Base-by-base conservation (phyloP, 2,888 invertebrate species). In the Dilophus febrilis region DNA sequence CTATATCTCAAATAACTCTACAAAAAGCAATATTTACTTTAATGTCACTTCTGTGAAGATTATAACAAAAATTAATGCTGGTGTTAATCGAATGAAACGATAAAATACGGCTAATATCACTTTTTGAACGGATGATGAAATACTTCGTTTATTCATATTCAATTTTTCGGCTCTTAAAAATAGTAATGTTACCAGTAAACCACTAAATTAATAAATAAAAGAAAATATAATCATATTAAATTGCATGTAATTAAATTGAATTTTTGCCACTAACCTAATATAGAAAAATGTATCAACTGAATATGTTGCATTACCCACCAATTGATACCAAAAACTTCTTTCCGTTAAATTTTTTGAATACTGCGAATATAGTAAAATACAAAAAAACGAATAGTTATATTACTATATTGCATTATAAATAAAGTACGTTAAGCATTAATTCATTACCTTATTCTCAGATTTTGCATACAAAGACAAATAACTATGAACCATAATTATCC, bases 281-380 rank as follows among this genome's bases (percentile, higher is more conserved):
- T 83, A 84, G 64, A 85, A 86, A 64, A 86, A 86, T 5, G 83
- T 82, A 53, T 86, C 86, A 33, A 86, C 86, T 36, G 85, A 83
- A 56, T 81, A 84, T 6, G 83, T 81, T 2, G 84, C 86, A 58
- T 86, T 86, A 42, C 83, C 80, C 42, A 86, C 76, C 2, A 83
- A 77, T 58, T 86, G 85, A 59, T 82, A 86, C 61, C 77, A 67
- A 56, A 81, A 76, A 49, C 76, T 75, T 41, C 81, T 68, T 57
- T 85, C 84, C 1, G 76, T 79, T 46, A 83, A 69, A 2, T 72
- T 70, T 37, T 84, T 67, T 56, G 76, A 66, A 30, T 71, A 75
- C 66, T 84, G 14, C n/a, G n/a, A n/a, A n/a, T n/a, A n/a, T n/a
- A n/a, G n/a, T n/a, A 29, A 35, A 26, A 35, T 27, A 35, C 4